Evolutionary conservation across 2,888 invertebrate species (phyloP), one percentile per base, ranked within the genome.

Genomic region (Dolomedes plantarius): DNA sequence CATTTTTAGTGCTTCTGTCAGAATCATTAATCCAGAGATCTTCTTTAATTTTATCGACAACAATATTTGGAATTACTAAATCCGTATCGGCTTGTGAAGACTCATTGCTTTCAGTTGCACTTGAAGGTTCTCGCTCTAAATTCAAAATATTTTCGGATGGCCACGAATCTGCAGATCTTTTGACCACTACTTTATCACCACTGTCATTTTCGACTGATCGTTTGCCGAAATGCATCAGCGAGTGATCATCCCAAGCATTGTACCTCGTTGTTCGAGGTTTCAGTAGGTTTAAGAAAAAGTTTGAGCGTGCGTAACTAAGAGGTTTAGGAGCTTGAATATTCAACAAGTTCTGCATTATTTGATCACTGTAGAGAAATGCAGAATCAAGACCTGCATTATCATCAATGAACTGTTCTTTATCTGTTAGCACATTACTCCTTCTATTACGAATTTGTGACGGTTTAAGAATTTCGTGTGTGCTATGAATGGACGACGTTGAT

Each of bases 221-320:
- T 50, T 86, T 86, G 0, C 86, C 86, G 36, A 86, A 86, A 31
- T 86, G 86, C 86, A 86, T 86, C 1, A 86, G 74, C 9, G 79
- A 80, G 32, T 86, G 86, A 19, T 79, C 86, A 64, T 86, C 80
- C 86, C 86, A 86, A 11, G 16, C 65, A 27, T 39, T 85, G 41
- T 69, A 73, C 19, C 85, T 36, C 5, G 67, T 73, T 11, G 82
- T 71, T 56, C 83, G 41, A 1, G 83, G 83, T 50, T 50, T 76
- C 29, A 83, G 50, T 23, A 76, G 19, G 32, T 83, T 76, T 27
- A 77, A 36, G 46, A 83, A 83, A 28, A 83, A 77, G 28, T 83
- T 36, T 19, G 83, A 77, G 6, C 77, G 69, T 5, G 76, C 76
- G n/a, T 65, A 74, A 36, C 56, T 81, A 9, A 72, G 23, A 28